phyloP scores from a whole-genome alignment of 2,797 vertebrate species.

The Synaphobranchus kaupii region DNA sequence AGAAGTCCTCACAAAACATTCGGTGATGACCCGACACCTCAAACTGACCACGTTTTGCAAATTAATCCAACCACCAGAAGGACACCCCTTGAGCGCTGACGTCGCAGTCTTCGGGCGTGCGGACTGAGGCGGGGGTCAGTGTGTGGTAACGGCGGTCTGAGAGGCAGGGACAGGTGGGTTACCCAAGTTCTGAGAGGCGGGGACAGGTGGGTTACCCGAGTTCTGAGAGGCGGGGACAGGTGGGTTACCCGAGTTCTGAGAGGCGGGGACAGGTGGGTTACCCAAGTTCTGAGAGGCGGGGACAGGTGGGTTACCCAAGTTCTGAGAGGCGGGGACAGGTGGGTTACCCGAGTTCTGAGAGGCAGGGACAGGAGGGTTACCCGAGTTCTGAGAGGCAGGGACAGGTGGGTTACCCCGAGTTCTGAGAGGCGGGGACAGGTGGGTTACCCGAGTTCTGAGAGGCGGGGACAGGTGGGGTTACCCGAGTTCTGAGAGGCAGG shows the following conservation, averaged over 20 bases:
- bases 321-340: slow-evolving; percentile 77
- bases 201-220: slow-evolving; percentile 63
- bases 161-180: not conserved
- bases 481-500: slow-evolving; percentile 3
- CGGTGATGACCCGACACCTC: not conserved
- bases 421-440: not conserved
- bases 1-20: not conserved
- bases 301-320: too few relatives aligned
- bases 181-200: slow-evolving; percentile 76
- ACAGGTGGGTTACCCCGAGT: too few relatives aligned
- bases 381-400: slow-evolving; percentile 77
- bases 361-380: too few relatives aligned
- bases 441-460: not conserved
- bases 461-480: not conserved
- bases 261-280: too few relatives aligned
- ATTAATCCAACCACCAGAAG: too few relatives aligned
- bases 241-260: slow-evolving; percentile 76
- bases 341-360: slow-evolving; percentile 76
- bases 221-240: slow-evolving; percentile 77
- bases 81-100: too few relatives aligned
- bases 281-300: slow-evolving; percentile 79
- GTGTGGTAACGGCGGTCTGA: slow-evolving; percentile 43
- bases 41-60: not conserved
- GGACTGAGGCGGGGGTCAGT: not conserved
- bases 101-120: not conserved